Percentiles rank a stretch among this genome's conserved stretches.
phyloP scores from a whole-genome alignment of 2,888 invertebrate genomes.

The Capitulum mitella region DNA sequence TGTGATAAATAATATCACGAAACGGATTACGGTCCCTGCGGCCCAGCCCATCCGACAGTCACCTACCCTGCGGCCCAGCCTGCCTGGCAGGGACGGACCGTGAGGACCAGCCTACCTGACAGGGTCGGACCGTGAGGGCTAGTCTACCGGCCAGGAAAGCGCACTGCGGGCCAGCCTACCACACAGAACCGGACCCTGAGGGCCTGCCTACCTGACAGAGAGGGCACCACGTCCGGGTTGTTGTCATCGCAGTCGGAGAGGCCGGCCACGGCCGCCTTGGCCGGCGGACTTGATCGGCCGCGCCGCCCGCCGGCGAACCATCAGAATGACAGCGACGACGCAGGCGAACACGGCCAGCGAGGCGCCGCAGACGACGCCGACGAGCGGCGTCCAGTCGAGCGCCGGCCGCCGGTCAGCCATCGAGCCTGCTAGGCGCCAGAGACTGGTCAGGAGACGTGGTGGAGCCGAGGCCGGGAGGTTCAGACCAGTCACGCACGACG shows the following conservation, averaged over 20 bases:
- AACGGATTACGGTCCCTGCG: too few relatives aligned
- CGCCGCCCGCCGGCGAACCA: background rate
- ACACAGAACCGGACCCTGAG: background rate
- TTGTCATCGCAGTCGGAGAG: background rate
- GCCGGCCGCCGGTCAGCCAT: background rate
- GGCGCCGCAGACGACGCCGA: background rate
- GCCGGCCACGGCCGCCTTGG: background rate
- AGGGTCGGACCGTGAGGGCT: background rate
- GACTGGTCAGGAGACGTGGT: too few relatives aligned
- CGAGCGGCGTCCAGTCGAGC: slow-evolving; percentile 1
- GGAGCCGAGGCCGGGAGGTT: too few relatives aligned
- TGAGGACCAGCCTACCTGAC: background rate
- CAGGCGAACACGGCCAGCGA: slow-evolving; percentile 5
- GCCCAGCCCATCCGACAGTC: too few relatives aligned
- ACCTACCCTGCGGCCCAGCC: too few relatives aligned
- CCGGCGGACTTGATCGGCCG: background rate
- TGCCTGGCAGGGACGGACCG: too few relatives aligned
- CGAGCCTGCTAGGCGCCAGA: too few relatives aligned
- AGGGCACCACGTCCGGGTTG: slow-evolving; percentile 15
- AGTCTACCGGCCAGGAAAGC: background rate
- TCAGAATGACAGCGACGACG: background rate
- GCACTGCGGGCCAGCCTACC: background rate
- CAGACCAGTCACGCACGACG: too few relatives aligned
- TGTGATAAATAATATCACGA: too few relatives aligned
- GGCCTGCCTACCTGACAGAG: background rate